Conservation (phyloP, 2,113 vertebrate species). For the Elgaria multicarinata region DNA sequence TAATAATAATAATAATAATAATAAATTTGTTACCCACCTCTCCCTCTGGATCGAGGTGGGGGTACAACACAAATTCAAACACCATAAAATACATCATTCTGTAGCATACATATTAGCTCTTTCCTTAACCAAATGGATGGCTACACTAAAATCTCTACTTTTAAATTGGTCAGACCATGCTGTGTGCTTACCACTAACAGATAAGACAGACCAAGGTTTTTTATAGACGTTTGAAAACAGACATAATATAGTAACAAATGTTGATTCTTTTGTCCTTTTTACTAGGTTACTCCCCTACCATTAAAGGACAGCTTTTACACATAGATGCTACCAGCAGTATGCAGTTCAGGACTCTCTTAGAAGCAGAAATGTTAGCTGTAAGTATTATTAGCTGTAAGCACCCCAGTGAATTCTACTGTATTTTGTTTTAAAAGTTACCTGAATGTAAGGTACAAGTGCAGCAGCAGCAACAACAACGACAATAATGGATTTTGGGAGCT, state of each 20-base stretch:
- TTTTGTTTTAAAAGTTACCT: neutral
- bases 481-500: neutral
- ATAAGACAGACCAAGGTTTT: neutral
- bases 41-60: too few species aligned
- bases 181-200: neutral
- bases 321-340: conserved; percentile 99
- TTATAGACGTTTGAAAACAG: neutral
- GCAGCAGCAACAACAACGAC: too few species aligned
- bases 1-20: too few species aligned
- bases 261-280: conserved; percentile 30
- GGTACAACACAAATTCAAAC: too few species aligned
- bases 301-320: conserved; percentile 97
- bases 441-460: neutral
- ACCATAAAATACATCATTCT: too few species aligned
- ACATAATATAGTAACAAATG: neutral
- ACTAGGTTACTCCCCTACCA: conserved; percentile 92
- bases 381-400: conserved; percentile 73
- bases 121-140: neutral
- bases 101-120: neutral
- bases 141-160: neutral
- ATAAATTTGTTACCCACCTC: too few species aligned
- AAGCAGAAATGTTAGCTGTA: conserved; percentile 98
- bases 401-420: neutral
- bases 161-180: neutral
- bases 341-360: conserved; percentile 95